These are phyloP conservation scores for Chrysolina oricalcia DNA, from an alignment of 2,888 invertebrate species.

Conservation along the genomic window DNA sequence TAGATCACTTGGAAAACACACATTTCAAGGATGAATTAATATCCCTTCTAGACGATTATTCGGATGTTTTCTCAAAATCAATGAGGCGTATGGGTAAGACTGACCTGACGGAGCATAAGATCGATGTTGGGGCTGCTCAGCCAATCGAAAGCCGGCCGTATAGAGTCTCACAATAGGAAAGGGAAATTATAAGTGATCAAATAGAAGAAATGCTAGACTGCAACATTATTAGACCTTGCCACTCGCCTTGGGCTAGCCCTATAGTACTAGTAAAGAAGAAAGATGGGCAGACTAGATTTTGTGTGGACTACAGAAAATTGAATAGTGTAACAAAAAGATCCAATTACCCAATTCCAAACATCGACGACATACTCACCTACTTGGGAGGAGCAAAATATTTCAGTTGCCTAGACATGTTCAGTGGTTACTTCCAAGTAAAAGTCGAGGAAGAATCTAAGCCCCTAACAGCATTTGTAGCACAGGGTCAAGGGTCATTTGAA, in stretches of 20 bases:
- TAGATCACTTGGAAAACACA: conserved; percentile 16
- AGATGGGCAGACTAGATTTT: conserved; percentile 45
- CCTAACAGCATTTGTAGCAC: conserved; percentile 54
- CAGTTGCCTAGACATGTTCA: conserved; percentile 52
- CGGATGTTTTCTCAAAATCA: conserved; percentile 45
- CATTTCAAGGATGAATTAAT: conserved; percentile 4
- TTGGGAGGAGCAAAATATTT: conserved; percentile 50
- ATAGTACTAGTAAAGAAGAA: conserved; percentile 50
- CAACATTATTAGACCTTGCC: conserved; percentile 45
- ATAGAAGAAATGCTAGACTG: conserved; percentile 48
- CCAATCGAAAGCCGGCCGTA: conserved; percentile 50
- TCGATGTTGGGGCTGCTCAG: conserved; percentile 43
- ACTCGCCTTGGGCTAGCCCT: conserved; percentile 39
- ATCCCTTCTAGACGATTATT: conserved; percentile 11
- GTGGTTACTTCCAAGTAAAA: conserved; percentile 53
- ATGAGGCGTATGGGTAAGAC: conserved; percentile 45
- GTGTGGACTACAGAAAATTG: conserved; percentile 50
- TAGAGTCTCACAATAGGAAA: conserved; percentile 49
- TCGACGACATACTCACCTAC: conserved; percentile 54
- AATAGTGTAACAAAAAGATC: conserved; percentile 50
- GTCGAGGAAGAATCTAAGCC: conserved; percentile 45
- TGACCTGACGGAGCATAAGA: conserved; percentile 46
- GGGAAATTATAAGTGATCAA: conserved; percentile 46
- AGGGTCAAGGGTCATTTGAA: conserved; percentile 52
- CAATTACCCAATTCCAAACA: conserved; percentile 53